phyloP scores from a whole-genome alignment of 2,888 invertebrate genomes.

The Rhagonycha fulva region DNA sequence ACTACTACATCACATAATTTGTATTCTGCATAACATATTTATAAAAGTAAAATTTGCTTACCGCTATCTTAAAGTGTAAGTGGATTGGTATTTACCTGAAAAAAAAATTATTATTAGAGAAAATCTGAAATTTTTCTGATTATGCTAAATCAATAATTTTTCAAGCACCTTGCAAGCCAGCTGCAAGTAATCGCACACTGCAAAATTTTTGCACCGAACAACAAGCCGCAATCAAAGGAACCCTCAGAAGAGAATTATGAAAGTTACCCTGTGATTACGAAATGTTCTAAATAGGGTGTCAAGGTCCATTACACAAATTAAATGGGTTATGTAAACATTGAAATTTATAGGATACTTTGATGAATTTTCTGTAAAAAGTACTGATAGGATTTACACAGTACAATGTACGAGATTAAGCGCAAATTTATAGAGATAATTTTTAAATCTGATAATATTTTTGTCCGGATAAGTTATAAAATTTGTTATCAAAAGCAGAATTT shows the following conservation, averaged over 20 bases:
- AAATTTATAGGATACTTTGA: constrained; percentile 7
- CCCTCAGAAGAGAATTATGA: constrained; percentile 10
- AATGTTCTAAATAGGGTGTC: constrained; percentile 29
- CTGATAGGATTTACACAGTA: background rate
- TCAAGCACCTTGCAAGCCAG: background rate
- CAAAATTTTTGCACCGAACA: constrained; percentile 7
- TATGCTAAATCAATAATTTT: background rate
- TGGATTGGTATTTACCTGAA: background rate
- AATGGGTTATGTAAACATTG: constrained; percentile 37
- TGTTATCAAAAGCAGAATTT: background rate
- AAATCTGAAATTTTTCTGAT: background rate
- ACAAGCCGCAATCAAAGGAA: constrained; percentile 18
- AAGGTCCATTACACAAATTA: constrained; percentile 40
- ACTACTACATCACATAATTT: background rate
- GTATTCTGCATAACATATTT: too few relatives aligned
- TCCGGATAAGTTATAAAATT: too few relatives aligned
- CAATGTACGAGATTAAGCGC: background rate
- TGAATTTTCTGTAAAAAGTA: background rate
- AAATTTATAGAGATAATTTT: background rate
- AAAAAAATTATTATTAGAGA: background rate
- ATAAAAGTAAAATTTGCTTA: background rate
- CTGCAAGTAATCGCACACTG: background rate
- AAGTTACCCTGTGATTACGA: constrained; percentile 12
- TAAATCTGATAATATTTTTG: too few relatives aligned
- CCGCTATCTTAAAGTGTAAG: background rate